Evolutionary conservation across 2,113 vertebrate species (phyloP).

Genomic region (Gymnogyps californianus): DNA sequence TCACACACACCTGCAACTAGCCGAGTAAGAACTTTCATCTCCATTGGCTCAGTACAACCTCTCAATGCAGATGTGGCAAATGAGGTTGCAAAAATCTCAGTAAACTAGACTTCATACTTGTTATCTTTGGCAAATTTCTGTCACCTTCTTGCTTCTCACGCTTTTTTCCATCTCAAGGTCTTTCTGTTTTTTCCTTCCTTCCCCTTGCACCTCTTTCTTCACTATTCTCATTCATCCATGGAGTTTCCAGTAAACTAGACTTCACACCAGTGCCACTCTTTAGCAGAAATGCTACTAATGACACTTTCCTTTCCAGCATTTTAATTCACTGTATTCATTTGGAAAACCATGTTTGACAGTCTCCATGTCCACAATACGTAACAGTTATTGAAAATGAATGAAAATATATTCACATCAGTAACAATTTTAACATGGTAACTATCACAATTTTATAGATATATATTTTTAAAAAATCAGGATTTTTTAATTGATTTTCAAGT

Average conservation of each 20-base stretch:
- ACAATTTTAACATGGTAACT: background rate
- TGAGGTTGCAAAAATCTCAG: background rate
- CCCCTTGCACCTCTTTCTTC: background rate
- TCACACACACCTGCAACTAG: background rate
- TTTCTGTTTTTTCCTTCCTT: background rate
- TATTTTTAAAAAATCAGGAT: too few relatives aligned
- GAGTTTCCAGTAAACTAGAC: background rate
- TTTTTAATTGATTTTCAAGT: background rate
- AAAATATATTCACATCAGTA: background rate
- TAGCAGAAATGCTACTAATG: background rate
- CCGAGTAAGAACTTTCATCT: background rate
- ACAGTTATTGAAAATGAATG: background rate
- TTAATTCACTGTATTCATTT: background rate
- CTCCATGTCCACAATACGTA: background rate
- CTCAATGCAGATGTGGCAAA: background rate
- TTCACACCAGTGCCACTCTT: background rate
- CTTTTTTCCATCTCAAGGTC: background rate
- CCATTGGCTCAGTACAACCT: background rate
- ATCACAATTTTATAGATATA: background rate
- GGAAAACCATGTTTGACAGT: background rate
- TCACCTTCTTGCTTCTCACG: background rate
- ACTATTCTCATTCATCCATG: background rate
- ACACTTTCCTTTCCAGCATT: background rate
- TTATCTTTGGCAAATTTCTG: background rate
- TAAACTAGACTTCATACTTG: background rate